phyloP scores from a whole-genome alignment of 2,888 invertebrate genomes.

The Phyto melanocephala region DNA sequence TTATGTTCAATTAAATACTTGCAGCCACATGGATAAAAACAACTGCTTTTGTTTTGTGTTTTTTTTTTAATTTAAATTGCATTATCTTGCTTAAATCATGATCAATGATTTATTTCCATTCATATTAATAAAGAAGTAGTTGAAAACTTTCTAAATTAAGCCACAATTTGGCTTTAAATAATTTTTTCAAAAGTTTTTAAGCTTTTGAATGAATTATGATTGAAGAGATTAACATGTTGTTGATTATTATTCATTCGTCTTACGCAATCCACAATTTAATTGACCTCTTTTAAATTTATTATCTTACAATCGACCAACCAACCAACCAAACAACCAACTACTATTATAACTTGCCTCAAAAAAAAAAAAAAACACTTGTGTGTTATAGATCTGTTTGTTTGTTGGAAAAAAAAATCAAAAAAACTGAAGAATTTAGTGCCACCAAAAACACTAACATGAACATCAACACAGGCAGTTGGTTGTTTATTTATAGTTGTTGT shows the following conservation, averaged over 20 bases:
- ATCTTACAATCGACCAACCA: no score
- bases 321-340: neutral
- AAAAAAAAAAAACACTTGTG: conserved; percentile 16
- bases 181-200: neutral
- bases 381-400: conserved; percentile 36
- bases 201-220: conserved; percentile 21
- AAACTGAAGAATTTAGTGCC: conserved; percentile 23
- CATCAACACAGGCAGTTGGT: neutral
- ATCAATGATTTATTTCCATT: neutral
- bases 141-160: conserved; percentile 7
- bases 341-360: neutral
- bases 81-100: neutral
- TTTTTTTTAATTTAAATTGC: neutral
- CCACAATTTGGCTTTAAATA: neutral
- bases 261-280: conserved; percentile 51
- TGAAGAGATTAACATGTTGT: conserved; percentile 6
- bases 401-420: neutral
- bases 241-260: neutral
- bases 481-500: no score
- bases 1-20: neutral
- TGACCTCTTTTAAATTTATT: conserved; percentile 39
- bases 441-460: neutral
- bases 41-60: no score
- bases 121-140: neutral
- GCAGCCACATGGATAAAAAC: neutral